Evolutionary conservation across 2,113 vertebrate genomes (phyloP).

Genomic region (Perognathus longimembris): DNA sequence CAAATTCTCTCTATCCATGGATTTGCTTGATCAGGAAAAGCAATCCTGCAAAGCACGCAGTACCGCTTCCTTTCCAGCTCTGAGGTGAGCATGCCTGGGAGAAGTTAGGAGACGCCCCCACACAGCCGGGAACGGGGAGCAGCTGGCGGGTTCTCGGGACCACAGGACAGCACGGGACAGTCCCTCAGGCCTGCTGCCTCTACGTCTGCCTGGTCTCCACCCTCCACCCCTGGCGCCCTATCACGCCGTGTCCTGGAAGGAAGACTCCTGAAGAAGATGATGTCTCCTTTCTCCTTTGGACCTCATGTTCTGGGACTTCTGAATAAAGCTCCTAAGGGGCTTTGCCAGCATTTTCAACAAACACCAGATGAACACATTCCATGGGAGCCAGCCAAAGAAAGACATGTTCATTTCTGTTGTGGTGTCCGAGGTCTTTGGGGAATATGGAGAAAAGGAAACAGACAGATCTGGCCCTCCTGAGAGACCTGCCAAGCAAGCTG

Average conservation of each 20-base stretch:
- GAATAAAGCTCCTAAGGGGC: neutral
- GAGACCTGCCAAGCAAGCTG: neutral
- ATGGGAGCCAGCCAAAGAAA: neutral
- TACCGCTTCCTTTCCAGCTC: neutral
- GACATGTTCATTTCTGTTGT: neutral
- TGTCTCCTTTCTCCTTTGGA: neutral
- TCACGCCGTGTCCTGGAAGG: neutral
- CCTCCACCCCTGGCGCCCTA: neutral
- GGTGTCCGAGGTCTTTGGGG: neutral
- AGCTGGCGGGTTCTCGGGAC: accelerated
- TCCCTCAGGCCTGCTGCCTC: neutral
- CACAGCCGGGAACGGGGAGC: neutral
- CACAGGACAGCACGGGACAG: neutral
- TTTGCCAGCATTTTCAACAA: neutral
- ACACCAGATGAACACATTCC: neutral
- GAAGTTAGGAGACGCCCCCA: neutral
- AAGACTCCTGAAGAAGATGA: neutral
- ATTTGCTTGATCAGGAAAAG: conserved; percentile 1
- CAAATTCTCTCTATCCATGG: neutral
- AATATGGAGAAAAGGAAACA: neutral
- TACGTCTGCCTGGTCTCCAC: neutral
- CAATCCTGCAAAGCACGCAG: neutral
- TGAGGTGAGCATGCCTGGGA: neutral
- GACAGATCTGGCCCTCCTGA: neutral
- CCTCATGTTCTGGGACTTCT: neutral